Evolutionary conservation across 2,888 invertebrate species (phyloP).

Genomic region (Anarsia innoxiella): DNA sequence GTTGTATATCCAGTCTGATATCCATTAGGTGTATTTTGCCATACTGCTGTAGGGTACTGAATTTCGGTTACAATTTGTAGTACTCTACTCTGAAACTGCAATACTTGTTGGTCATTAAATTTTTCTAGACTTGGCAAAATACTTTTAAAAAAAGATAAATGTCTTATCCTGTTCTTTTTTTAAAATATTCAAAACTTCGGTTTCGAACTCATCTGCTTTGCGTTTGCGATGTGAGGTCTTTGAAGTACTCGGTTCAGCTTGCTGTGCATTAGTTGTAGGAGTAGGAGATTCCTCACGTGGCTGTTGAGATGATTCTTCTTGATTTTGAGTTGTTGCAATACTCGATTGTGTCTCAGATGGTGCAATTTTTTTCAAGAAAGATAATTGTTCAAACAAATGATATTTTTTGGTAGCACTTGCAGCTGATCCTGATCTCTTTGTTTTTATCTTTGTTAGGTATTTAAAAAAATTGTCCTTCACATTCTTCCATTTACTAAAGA

Average conservation of each 20-base stretch:
- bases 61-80: slow-evolving; percentile 14
- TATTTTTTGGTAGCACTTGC: slow-evolving; percentile 20
- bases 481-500: slow-evolving; percentile 25
- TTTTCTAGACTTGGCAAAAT: slow-evolving; percentile 24
- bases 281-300: slow-evolving; percentile 18
- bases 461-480: slow-evolving; percentile 22
- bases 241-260: too few species aligned
- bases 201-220: slow-evolving; percentile 23
- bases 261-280: slow-evolving; percentile 17
- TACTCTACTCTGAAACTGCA: slow-evolving; percentile 18
- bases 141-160: slow-evolving; percentile 25
- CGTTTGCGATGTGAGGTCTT: slow-evolving; percentile 17
- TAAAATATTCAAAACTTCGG: slow-evolving; percentile 20
- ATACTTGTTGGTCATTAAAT: slow-evolving; percentile 23
- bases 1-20: slow-evolving; percentile 14
- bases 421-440: slow-evolving; percentile 17
- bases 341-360: slow-evolving; percentile 20
- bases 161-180: slow-evolving; percentile 22
- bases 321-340: slow-evolving; percentile 20
- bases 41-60: neutral
- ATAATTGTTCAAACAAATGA: slow-evolving; percentile 22
- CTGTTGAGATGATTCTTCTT: slow-evolving; percentile 14
- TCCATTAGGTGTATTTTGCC: neutral
- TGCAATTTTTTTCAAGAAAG: slow-evolving; percentile 10
- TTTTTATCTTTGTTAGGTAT: slow-evolving; percentile 17